Base-by-base conservation (phyloP, 2,113 vertebrate species). In the Camelus dromedarius region DNA sequence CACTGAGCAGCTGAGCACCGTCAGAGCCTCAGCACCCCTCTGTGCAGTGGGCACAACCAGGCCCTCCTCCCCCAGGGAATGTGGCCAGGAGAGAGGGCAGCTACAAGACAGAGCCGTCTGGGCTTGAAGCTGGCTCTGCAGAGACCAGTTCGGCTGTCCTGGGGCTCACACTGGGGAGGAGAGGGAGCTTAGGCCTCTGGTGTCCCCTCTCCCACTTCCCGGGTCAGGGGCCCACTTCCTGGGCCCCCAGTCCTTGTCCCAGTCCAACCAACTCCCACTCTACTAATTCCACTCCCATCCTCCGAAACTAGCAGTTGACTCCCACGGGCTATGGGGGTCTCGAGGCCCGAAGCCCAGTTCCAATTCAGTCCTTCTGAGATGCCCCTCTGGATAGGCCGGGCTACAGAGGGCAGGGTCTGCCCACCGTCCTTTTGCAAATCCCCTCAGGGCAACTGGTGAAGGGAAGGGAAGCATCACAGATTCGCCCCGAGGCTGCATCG, bases 261-360 rank as follows among this genome's bases (percentile, higher is more conserved):
- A 15, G 77, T 4, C 30, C 14, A 3, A 8, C 5, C 3, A 5
- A 22, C 11, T 4, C 12, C 3, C 13, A 1, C 11, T 24, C 2
- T 1, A 24, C 2, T 1, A 66, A 22, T 1, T 14, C n/a, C 30
- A 8, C 6, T 1, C 18, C 14, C 50, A 2, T 7, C 10, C n/a
- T 48, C 10, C 12, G 8, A 22, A 24, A 69, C 38, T 48, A 81
- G 28, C 16, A 15, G 11, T 5, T 2, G 18, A 12, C 30, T 20
- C 3, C 35, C 6, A 0, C 22, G 66, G 7, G 2, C n/a, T n/a
- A 15, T 0, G 3, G 0, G 12, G 20, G 5, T 22, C 14, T 77
- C 9, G 22, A 76, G 56, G 30, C 50, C 22, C 79, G 52, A 75
- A 22, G 42, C 48, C 50, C 42, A 56, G 22, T 26, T 20, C 1